Base-by-base conservation (phyloP, 2,888 invertebrate genomes). In the Thelaira solivaga region DNA sequence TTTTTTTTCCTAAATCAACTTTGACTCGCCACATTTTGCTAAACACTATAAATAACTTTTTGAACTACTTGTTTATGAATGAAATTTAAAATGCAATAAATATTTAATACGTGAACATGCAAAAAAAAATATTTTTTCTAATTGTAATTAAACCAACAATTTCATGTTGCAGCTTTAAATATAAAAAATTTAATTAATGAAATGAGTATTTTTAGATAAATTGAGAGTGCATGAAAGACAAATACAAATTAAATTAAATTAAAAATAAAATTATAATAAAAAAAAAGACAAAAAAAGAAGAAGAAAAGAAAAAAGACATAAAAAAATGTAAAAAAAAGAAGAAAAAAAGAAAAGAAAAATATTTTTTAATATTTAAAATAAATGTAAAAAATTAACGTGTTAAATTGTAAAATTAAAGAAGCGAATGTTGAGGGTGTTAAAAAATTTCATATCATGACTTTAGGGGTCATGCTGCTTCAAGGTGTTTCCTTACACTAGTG, bases 141-240 rank as follows among this genome's bases (percentile, higher is more conserved):
- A 36, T n/a, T 51, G 26, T 26, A 51, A 74, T 74, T 67, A 74
- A 75, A 16, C 8, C 45, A 49, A 39, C 22, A 45, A 53, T 51
- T 67, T 53, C n/a, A 26, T 34, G 57, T 8, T 64, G 41, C 39
- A 73, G 57, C 62, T 73, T 47, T 24, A 20, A 69, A 49, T 45
- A 41, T 61, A 39, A 75, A n/a, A n/a, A 74, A 68, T 57, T 73
- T 41, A 57, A 73, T 73, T 57, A 73, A 69, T 49, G 41, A 47
- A 57, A 57, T 57, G 16, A 18, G 39, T 31, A n/a, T 45, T 24
- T 64, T 62, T n/a, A n/a, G n/a, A n/a, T n/a, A n/a, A n/a, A n/a
- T n/a, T n/a, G n/a, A n/a, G n/a, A n/a, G n/a, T n/a, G n/a, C n/a
- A n/a, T n/a, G n/a, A n/a, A n/a, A n/a, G n/a, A n/a, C n/a, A n/a